Percentiles rank a stretch among this genome's conserved stretches.
These are phyloP conservation scores for Triplophysa bombifrons DNA, from an alignment of 2,797 vertebrate genomes.

Conservation along the genomic window DNA sequence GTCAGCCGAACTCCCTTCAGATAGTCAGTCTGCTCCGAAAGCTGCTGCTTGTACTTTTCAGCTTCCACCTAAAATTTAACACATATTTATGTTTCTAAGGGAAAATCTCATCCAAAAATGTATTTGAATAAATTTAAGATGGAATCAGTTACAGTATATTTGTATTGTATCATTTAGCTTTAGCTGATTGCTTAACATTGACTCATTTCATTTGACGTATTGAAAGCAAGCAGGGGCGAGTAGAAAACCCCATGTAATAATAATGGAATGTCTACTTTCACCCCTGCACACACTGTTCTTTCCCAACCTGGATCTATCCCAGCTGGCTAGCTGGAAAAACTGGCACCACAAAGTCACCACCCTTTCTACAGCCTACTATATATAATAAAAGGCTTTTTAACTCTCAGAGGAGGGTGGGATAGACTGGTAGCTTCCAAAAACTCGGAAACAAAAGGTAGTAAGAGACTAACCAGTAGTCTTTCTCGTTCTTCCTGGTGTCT, in stretches of 20 bases:
- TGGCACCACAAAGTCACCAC: background rate
- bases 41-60: slow-evolving; percentile 74
- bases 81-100: too few relatives aligned
- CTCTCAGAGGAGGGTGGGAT: background rate
- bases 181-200: slow-evolving; percentile 1
- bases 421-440: background rate
- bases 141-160: background rate
- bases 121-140: background rate
- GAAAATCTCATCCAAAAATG: too few relatives aligned
- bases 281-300: slow-evolving; percentile 27
- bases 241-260: slow-evolving; percentile 14
- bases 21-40: slow-evolving; percentile 71
- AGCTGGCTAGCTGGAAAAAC: slow-evolving; percentile 15
- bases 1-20: slow-evolving; percentile 72
- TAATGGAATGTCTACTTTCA: slow-evolving; percentile 11
- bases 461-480: slow-evolving; percentile 80
- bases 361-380: background rate
- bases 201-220: background rate
- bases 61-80: slow-evolving; percentile 50
- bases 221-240: background rate
- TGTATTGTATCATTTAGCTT: background rate
- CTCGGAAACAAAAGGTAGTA: background rate
- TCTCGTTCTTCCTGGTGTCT: slow-evolving; percentile 83
- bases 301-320: slow-evolving; percentile 1
- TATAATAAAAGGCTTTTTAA: background rate